Conservation (phyloP, 2,113 vertebrate species). For the Vulpes lagopus region DNA sequence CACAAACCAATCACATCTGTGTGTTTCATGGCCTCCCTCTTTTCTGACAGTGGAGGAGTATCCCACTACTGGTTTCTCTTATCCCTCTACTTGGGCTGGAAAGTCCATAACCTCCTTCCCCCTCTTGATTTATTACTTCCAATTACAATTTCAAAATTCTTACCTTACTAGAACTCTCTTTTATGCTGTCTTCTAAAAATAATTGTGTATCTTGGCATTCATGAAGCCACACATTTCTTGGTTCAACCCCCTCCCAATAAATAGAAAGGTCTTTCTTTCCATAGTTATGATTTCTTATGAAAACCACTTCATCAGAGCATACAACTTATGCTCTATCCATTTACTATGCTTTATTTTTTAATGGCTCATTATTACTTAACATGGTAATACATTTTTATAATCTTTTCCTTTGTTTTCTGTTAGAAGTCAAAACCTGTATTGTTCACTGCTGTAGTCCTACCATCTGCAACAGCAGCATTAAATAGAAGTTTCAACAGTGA, state of each 20-base stretch:
- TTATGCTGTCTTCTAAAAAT: background rate
- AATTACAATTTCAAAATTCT: background rate
- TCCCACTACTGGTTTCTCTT: background rate
- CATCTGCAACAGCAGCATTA: background rate
- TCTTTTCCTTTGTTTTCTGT: background rate
- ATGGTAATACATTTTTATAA: background rate
- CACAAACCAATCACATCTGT: background rate
- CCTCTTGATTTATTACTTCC: background rate
- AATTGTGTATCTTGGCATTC: background rate
- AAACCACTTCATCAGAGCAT: background rate
- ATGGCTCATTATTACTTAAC: constrained; percentile 6
- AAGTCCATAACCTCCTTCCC: background rate
- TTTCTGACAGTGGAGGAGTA: background rate
- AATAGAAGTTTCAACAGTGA: background rate
- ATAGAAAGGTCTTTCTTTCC: background rate
- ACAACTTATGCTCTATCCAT: background rate
- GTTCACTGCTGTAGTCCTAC: background rate
- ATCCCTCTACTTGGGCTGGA: background rate
- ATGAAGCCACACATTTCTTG: background rate
- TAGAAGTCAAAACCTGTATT: background rate
- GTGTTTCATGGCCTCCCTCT: background rate
- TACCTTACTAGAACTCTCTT: background rate
- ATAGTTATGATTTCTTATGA: background rate
- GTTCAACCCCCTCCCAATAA: background rate
- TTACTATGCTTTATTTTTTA: background rate